Conservation (phyloP, 2,888 invertebrate genomes). For the Oxyteleia sp. region DNA sequence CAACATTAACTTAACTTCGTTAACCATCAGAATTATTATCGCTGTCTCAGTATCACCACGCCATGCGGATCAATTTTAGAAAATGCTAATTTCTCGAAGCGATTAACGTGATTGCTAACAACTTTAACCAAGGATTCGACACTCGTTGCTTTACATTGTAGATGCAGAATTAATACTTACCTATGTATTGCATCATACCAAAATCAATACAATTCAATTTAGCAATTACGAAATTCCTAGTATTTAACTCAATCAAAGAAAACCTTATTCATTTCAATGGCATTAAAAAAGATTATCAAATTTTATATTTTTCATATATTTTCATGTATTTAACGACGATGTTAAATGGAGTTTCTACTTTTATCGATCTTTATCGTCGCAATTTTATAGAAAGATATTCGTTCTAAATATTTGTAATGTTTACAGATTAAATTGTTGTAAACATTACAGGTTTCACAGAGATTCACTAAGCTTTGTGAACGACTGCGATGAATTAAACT, state of each 20-base stretch:
- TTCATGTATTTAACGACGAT: too few relatives aligned
- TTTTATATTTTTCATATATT: too few relatives aligned
- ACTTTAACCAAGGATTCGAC: not conserved
- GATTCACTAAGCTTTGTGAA: too few relatives aligned
- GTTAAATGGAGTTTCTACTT: too few relatives aligned
- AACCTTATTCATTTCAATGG: too few relatives aligned
- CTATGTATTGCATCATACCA: constrained; percentile 2
- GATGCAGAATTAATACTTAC: constrained; percentile 10
- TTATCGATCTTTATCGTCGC: too few relatives aligned
- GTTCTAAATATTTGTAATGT: too few relatives aligned
- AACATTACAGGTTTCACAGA: too few relatives aligned
- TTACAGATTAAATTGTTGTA: too few relatives aligned
- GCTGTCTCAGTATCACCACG: not conserved
- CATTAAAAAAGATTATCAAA: too few relatives aligned
- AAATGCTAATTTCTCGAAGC: constrained; percentile 8
- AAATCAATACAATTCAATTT: constrained; percentile 4
- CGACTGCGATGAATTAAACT: too few relatives aligned
- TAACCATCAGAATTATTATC: not conserved
- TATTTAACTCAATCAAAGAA: not conserved
- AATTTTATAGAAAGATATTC: too few relatives aligned
- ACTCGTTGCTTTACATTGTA: constrained; percentile 7
- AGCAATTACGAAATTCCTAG: not conserved
- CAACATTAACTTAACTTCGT: not conserved
- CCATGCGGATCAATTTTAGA: not conserved
- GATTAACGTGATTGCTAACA: constrained; percentile 8